Evolutionary conservation across 2,888 invertebrate genomes (phyloP).

Genomic region (Drosophila infuscata): DNA sequence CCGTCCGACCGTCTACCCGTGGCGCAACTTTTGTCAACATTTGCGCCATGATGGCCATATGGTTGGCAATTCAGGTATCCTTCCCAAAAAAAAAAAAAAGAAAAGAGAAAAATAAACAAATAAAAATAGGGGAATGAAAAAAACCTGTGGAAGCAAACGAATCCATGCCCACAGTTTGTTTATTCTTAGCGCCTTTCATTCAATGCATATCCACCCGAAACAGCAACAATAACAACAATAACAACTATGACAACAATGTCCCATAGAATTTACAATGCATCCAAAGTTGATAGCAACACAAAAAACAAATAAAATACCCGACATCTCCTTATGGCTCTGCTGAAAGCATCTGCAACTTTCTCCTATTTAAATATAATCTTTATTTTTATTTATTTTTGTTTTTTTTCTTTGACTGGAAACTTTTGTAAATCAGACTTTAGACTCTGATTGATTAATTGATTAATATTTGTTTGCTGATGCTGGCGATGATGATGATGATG

Average conservation of each 20-base stretch:
- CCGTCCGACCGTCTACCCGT: neutral
- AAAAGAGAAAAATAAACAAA: neutral
- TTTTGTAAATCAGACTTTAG: constrained; percentile 4
- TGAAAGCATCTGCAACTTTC: neutral
- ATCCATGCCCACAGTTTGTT: constrained; percentile 1
- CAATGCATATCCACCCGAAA: constrained; percentile 25
- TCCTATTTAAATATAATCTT: neutral
- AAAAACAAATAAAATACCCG: neutral
- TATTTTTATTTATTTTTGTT: neutral
- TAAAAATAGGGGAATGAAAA: neutral
- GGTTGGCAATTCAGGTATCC: constrained; percentile 23
- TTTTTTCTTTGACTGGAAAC: neutral
- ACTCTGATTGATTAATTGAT: constrained; percentile 46
- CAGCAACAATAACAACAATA: neutral
- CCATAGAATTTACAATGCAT: constrained; percentile 4
- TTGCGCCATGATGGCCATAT: constrained; percentile 42
- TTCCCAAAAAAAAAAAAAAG: neutral
- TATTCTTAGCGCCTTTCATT: neutral
- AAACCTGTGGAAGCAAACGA: neutral
- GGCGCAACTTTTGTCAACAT: constrained; percentile 13
- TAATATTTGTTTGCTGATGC: constrained; percentile 24
- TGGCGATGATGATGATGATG: constrained; percentile 1
- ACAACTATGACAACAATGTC: neutral
- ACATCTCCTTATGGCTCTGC: neutral
- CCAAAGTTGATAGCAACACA: neutral